Conservation (phyloP, 1,140 invertebrate species). For the Euglossa dilemma region DNA sequence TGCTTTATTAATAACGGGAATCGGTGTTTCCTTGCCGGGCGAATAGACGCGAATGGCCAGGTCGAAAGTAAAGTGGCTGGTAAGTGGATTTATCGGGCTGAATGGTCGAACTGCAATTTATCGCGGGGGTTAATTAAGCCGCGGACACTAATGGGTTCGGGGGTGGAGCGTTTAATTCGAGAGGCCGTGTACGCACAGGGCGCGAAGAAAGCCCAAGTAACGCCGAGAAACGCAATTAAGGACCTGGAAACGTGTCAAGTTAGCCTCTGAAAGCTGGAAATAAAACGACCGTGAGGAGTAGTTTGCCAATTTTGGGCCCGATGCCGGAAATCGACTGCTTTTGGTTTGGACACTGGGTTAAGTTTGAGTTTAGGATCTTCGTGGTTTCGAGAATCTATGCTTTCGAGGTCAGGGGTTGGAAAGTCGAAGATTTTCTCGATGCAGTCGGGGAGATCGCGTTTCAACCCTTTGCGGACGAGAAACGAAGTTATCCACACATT, state of each 20-base stretch:
- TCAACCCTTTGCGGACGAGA: too few relatives aligned
- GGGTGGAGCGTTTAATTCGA: conserved; percentile 69
- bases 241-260: not conserved
- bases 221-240: conserved; percentile 12
- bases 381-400: too few relatives aligned
- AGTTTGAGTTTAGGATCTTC: too few relatives aligned
- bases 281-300: not conserved
- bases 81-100: conserved; percentile 63
- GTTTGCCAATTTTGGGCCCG: not conserved
- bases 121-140: conserved; percentile 70
- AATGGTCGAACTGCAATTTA: conserved; percentile 69
- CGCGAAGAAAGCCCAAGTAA: conserved; percentile 34
- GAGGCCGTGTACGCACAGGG: conserved; percentile 33
- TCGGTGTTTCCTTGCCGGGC: too few relatives aligned
- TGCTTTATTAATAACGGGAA: too few relatives aligned
- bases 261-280: not conserved
- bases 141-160: conserved; percentile 69
- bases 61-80: conserved; percentile 8
- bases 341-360: not conserved
- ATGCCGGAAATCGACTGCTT: not conserved
- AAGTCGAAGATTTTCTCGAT: too few relatives aligned
- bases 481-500: too few relatives aligned
- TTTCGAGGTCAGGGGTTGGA: too few relatives aligned
- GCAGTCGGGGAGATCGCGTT: too few relatives aligned
- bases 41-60: not conserved